Evolutionary conservation across 2,888 invertebrate species (phyloP).

Genomic region (Melangyna quadrimaculata): DNA sequence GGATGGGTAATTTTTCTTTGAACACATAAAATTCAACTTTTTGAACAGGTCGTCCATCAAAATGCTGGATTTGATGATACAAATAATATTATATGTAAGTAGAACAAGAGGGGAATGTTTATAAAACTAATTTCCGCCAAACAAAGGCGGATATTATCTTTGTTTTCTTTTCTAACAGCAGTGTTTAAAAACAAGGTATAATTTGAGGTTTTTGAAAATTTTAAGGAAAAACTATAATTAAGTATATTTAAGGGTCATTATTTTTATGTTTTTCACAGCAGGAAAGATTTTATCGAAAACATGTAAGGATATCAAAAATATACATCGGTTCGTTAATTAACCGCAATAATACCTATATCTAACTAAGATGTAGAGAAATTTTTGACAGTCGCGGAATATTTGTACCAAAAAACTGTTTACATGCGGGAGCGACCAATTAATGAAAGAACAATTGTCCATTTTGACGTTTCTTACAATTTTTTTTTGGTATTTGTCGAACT

Average conservation of each 20-base stretch:
- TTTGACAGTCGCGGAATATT: neutral
- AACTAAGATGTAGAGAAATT: neutral
- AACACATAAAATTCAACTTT: neutral
- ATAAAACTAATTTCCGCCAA: conserved; percentile 36
- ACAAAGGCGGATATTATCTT: neutral
- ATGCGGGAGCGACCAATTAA: too few relatives aligned
- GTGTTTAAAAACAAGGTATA: conserved; percentile 10
- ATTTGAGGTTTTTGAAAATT: neutral
- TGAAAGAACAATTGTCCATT: too few relatives aligned
- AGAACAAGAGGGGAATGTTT: conserved; percentile 17
- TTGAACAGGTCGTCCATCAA: conserved; percentile 42
- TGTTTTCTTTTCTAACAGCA: conserved; percentile 46
- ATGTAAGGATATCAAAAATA: neutral
- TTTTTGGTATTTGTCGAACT: too few relatives aligned
- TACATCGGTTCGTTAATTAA: conserved; percentile 14
- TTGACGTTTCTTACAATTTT: too few relatives aligned
- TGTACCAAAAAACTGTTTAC: too few relatives aligned
- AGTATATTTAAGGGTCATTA: neutral
- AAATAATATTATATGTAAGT: conserved; percentile 11
- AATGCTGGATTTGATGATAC: conserved; percentile 22
- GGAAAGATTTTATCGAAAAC: conserved; percentile 3
- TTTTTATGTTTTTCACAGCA: conserved; percentile 17
- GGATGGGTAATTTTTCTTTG: conserved; percentile 26
- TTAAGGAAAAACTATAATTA: conserved; percentile 13
- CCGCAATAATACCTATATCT: too few relatives aligned